Evolutionary conservation across 2,888 invertebrate species (phyloP).

Genomic region (Athalia rosae): DNA sequence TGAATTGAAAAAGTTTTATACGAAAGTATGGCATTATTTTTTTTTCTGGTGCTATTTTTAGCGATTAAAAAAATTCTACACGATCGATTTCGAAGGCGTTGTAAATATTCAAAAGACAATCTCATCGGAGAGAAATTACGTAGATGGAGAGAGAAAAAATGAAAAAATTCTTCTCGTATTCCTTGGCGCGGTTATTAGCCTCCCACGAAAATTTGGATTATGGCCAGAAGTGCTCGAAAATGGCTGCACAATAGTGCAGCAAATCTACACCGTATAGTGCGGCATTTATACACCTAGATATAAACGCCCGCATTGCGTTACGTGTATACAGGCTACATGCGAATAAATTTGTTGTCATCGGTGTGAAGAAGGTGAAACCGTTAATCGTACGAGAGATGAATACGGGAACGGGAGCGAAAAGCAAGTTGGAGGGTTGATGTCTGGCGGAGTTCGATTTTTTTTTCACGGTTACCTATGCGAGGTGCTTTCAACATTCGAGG

Average conservation of each 20-base stretch:
- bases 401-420: too few relatives aligned
- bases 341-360: too few relatives aligned
- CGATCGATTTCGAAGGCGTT: neutral
- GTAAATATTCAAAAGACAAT: neutral
- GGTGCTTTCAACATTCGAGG: too few relatives aligned
- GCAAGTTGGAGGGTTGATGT: too few relatives aligned
- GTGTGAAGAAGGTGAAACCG: too few relatives aligned
- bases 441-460: too few relatives aligned
- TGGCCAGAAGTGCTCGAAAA: conserved; percentile 28
- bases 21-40: neutral
- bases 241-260: conserved; percentile 12
- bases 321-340: too few relatives aligned
- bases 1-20: too few relatives aligned
- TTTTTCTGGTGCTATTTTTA: neutral
- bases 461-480: too few relatives aligned
- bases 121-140: neutral
- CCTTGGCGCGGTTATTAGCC: conserved; percentile 22
- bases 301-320: neutral
- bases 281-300: neutral
- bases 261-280: neutral
- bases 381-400: too few relatives aligned
- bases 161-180: neutral
- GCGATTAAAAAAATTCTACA: neutral
- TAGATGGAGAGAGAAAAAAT: conserved; percentile 2
- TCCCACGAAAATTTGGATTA: neutral